Conservation (phyloP, 2,113 vertebrate species). For the Leptobrachium leishanense region DNA sequence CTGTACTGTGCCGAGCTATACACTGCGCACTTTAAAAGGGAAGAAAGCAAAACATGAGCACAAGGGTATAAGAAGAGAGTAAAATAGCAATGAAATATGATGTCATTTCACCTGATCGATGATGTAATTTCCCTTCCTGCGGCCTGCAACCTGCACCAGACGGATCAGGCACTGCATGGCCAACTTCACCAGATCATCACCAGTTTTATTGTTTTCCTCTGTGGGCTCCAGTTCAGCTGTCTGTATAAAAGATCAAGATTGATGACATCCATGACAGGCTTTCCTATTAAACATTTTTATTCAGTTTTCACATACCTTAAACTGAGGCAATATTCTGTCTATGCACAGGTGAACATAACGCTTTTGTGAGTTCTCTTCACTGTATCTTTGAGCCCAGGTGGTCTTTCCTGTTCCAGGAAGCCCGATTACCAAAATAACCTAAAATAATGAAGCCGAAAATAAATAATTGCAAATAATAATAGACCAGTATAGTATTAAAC, state of each 20-base stretch:
- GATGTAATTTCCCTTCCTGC: slow-evolving; percentile 81
- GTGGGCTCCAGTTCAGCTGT: slow-evolving; percentile 58
- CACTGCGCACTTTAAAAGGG: too few relatives aligned
- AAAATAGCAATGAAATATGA: too few relatives aligned
- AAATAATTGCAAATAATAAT: background rate
- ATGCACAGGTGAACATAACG: slow-evolving; percentile 77
- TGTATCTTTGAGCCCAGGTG: slow-evolving; percentile 76
- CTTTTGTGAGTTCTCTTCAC: slow-evolving; percentile 75
- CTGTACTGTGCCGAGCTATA: too few relatives aligned
- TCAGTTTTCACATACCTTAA: slow-evolving; percentile 68
- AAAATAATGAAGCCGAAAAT: background rate
- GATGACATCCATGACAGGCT: too few relatives aligned
- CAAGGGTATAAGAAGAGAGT: too few relatives aligned
- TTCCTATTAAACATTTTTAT: too few relatives aligned
- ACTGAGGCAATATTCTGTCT: slow-evolving; percentile 73
- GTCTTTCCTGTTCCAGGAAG: slow-evolving; percentile 86
- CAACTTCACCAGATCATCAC: slow-evolving; percentile 74
- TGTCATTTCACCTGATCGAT: slow-evolving; percentile 79
- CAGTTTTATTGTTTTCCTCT: slow-evolving; percentile 63
- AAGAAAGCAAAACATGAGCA: too few relatives aligned
- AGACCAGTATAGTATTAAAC: too few relatives aligned
- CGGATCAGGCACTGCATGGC: slow-evolving; percentile 84
- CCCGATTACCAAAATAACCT: slow-evolving; percentile 87
- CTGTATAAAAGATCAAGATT: slow-evolving; percentile 48
- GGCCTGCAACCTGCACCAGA: slow-evolving; percentile 78